A percentile compares a stretch with the other conserved stretches of the same genome.
These are phyloP conservation scores for Drosophila setosimentum DNA, from an alignment of 2,888 invertebrate genomes.

Conservation along the genomic window DNA sequence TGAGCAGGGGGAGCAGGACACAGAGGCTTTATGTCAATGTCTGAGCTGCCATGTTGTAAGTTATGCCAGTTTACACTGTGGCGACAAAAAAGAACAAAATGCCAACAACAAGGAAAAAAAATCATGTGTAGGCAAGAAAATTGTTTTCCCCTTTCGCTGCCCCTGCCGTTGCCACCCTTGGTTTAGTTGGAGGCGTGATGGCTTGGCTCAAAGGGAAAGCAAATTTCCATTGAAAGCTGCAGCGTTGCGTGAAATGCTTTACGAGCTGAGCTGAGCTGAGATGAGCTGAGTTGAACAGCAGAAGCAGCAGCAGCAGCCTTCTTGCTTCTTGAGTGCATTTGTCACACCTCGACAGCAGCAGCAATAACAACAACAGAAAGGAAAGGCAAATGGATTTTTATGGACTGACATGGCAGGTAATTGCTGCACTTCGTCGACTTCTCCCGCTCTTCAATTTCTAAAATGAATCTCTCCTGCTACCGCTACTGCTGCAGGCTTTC, in stretches of 20 bases:
- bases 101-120: slow-evolving; percentile 23
- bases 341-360: slow-evolving; percentile 70
- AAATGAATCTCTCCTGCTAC: slow-evolving; percentile 18
- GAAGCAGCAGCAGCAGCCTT: slow-evolving; percentile 20
- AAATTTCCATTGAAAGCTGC: slow-evolving; percentile 80
- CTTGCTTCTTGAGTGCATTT: slow-evolving; percentile 73
- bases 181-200: slow-evolving; percentile 51
- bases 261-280: slow-evolving; percentile 44
- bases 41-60: slow-evolving; percentile 80
- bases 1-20: slow-evolving; percentile 15
- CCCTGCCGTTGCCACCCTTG: not conserved
- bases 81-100: slow-evolving; percentile 24
- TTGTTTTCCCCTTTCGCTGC: slow-evolving; percentile 55
- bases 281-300: not conserved
- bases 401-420: slow-evolving; percentile 78
- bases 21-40: slow-evolving; percentile 75
- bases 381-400: slow-evolving; percentile 77
- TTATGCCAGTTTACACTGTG: slow-evolving; percentile 70
- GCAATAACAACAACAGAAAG: slow-evolving; percentile 23
- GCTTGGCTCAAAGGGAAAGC: slow-evolving; percentile 66
- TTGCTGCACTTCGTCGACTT: slow-evolving; percentile 67
- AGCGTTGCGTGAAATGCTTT: slow-evolving; percentile 81
- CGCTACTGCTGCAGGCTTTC: slow-evolving; percentile 27
- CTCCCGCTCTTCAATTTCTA: slow-evolving; percentile 44
- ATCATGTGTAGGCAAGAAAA: slow-evolving; percentile 68